phyloP scores from a whole-genome alignment of 2,113 vertebrate species.

The Pristiophorus japonicus region DNA sequence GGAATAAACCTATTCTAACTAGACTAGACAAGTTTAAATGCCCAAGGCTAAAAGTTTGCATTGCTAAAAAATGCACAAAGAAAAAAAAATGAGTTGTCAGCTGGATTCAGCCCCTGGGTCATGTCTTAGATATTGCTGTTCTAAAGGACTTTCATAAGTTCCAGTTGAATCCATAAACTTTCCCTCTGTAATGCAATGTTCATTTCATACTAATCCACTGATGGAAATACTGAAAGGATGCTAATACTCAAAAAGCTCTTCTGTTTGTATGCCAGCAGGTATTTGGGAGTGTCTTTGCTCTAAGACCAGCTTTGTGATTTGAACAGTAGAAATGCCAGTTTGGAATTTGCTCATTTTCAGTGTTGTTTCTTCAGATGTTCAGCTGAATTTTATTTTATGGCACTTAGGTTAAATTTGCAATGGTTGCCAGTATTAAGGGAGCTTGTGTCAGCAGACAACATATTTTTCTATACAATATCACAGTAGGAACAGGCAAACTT shows the following conservation, averaged over 20 bases:
- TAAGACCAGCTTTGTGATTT: not conserved
- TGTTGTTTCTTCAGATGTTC: not conserved
- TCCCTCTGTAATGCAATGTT: not conserved
- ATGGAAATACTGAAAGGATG: slow-evolving; percentile 23
- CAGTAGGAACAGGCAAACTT: not conserved
- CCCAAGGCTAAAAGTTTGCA: not conserved
- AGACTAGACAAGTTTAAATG: not conserved
- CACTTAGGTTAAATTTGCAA: slow-evolving; percentile 6
- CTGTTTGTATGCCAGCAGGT: slow-evolving; percentile 9
- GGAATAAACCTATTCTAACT: not conserved
- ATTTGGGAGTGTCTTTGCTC: slow-evolving; percentile 3
- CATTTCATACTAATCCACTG: slow-evolving; percentile 12
- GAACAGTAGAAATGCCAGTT: not conserved
- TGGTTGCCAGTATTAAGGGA: not conserved
- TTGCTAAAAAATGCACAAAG: not conserved
- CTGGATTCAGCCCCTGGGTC: not conserved
- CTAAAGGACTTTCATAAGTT: slow-evolving; percentile 1
- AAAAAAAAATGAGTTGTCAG: not conserved
- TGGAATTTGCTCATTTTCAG: slow-evolving; percentile 33
- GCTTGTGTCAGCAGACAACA: slow-evolving; percentile 30
- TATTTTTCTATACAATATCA: slow-evolving; percentile 9
- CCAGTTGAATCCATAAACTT: not conserved
- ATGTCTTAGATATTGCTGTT: not conserved
- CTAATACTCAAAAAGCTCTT: slow-evolving; percentile 20
- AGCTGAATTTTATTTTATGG: not conserved